Conservation (phyloP, 2,113 vertebrate genomes). For the Mystacornis crossleyi region DNA sequence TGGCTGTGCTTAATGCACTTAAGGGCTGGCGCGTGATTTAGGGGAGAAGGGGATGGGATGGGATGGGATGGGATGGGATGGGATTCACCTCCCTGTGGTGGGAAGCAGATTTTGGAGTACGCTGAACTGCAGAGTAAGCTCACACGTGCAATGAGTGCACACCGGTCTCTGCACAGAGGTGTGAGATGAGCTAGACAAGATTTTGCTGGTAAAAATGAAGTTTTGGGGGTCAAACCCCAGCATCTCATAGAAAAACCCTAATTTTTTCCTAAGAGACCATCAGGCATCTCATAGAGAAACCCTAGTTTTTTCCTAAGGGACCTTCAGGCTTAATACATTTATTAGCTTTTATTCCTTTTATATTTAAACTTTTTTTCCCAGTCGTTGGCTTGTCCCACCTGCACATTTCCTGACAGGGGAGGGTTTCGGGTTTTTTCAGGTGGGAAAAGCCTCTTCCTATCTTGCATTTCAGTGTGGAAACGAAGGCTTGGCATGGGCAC, state of each 20-base stretch:
- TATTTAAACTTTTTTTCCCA: background rate
- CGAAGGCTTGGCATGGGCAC: rapidly evolving
- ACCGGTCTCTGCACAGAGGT: background rate
- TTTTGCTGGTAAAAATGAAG: background rate
- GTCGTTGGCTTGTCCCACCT: background rate
- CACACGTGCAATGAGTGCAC: background rate
- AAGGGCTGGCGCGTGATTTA: background rate
- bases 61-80: background rate
- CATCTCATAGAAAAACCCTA: background rate
- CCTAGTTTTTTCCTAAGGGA: background rate
- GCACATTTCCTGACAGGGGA: background rate
- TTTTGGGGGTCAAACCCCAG: background rate
- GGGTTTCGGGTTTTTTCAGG: background rate
- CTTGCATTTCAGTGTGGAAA: background rate
- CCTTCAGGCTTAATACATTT: background rate
- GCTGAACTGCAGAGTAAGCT: background rate
- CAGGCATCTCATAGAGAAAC: background rate
- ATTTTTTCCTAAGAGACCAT: background rate
- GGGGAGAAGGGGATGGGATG: background rate
- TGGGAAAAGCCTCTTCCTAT: background rate
- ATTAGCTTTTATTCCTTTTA: background rate
- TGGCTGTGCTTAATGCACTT: background rate
- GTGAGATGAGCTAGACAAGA: rapidly evolving
- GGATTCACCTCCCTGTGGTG: background rate
- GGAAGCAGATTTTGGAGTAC: background rate